Base-by-base conservation (phyloP, 2,797 vertebrate species). In the Scolopax rusticola region DNA sequence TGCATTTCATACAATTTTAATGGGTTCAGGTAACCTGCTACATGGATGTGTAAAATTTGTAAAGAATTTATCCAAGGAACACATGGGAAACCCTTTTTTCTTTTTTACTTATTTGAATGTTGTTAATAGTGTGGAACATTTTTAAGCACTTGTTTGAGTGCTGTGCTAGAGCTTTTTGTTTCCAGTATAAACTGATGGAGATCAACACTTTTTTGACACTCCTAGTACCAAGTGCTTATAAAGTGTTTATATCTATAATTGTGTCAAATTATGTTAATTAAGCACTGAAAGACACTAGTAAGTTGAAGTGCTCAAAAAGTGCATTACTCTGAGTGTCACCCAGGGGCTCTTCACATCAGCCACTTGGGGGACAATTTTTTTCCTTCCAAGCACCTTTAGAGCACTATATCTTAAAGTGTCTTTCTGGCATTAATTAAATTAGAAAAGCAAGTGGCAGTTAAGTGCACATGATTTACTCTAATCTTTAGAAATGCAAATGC, bases 231-330 rank as follows among this genome's bases (percentile, higher is more conserved):
- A 98, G 97, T 96, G 89, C 91, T 97, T 97, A 95, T 93, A 96
- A 98, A 97, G 96, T 98, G 97, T 98, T 98, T 98, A 97, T 97
- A 96, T 90, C 96, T 97, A 24, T 97, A 97, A 98, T 97, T 97
- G 97, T 96, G 93, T 97, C 77, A 94, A 97, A 98, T 98, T 97
- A 98, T 97, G 97, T 74, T 98, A 98, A 98, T 97, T 97, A 97
- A 96, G 51, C 67, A 20, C 95, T 96, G 94, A 96, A 98, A 98
- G 97, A 97, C 96, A 97, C 91, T 97, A 92, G 75, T 97, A 97
- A 92, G 90, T 90, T 97, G 96, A 97, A 98, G 97, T 95, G 93
- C 95, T 98, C 96, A 98, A 97, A 97, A 97, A 97, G 95, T 96
- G 67, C 91, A 93, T 97, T 97, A 98, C 95, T 97, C 95, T 92